Conservation (phyloP, 1,140 invertebrate species). For the Anoplophora glabripennis region DNA sequence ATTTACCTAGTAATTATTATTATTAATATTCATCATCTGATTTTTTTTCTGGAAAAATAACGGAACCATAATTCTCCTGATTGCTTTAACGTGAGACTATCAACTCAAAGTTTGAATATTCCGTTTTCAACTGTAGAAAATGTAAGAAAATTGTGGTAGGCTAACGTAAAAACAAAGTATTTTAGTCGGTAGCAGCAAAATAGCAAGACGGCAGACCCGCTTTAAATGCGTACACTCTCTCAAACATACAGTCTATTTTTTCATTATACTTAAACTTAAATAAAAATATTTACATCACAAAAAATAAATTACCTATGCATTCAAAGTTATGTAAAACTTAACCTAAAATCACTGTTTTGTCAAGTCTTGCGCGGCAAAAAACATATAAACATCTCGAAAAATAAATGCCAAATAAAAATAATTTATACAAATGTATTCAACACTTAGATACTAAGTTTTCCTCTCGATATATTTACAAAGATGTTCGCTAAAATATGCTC, state of each 20-base stretch:
- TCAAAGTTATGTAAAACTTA: slow-evolving; percentile 43
- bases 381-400: slow-evolving; percentile 26
- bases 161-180: slow-evolving; percentile 8
- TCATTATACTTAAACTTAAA: slow-evolving; percentile 25
- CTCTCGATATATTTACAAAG: slow-evolving; percentile 44
- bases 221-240: slow-evolving; percentile 24
- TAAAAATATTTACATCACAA: slow-evolving; percentile 46
- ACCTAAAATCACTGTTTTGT: slow-evolving; percentile 46
- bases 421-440: slow-evolving; percentile 36
- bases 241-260: slow-evolving; percentile 32
- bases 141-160: not conserved
- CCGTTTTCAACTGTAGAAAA: not conserved
- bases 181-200: slow-evolving; percentile 16
- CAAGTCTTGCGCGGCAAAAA: slow-evolving; percentile 41
- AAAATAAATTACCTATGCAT: slow-evolving; percentile 42
- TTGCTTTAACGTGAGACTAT: slow-evolving; percentile 9
- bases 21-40: slow-evolving; percentile 50
- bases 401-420: slow-evolving; percentile 31
- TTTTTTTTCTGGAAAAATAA: slow-evolving; percentile 35
- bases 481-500: slow-evolving; percentile 34
- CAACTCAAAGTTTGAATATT: slow-evolving; percentile 1
- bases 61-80: slow-evolving; percentile 22
- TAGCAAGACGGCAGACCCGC: not conserved
- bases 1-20: slow-evolving; percentile 53
- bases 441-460: slow-evolving; percentile 30